Base-by-base conservation (phyloP, 2,888 invertebrate genomes). In the Polydrusus cervinus region DNA sequence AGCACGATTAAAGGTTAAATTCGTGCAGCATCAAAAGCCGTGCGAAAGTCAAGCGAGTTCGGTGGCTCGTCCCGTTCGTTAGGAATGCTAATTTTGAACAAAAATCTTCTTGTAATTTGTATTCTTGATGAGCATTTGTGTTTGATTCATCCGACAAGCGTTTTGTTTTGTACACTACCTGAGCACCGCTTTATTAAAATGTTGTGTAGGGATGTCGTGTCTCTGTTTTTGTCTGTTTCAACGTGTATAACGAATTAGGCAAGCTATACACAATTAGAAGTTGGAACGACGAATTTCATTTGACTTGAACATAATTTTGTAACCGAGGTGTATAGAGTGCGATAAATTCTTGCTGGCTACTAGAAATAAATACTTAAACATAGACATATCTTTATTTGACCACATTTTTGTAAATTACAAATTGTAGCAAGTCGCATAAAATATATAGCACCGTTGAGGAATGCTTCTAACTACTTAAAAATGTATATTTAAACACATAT, bases 71-170 rank as follows among this genome's bases (percentile, higher is more conserved):
- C 68, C 71, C 66, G 74, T 74, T 76, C 76, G 76, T 76, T 76
- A 76, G 76, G 74, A 76, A 76, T 76, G 76, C 74, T 76, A 76
- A 76, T 76, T 76, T 70, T 16, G 53, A 71, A 76, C 76, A 76
- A 76, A 76, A 76, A 76, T 76, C 71, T 71, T 64, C 68, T 66
- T 66, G 74, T 76, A 76, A 74, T 76, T 76, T 74, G 76, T 76
- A 76, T 76, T 76, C 76, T 74, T 74, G 76, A 76, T 71, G 76
- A 74, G 64, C 43, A 62, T 76, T 74, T 76, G 73, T 72, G 73
- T 72, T 74, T 76, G 76, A 76, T 74, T 74, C 71, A 66, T 74
- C 76, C 70, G 67, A 61, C 74, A 62, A 71, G 64, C 73, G 76
- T 76, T 73, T 74, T 74, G 74, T 76, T 76, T 73, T 76, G 66